A percentile compares a stretch with the other conserved stretches of the same genome.
Conservation (phyloP, 2,797 vertebrate genomes). For the Eulemur rubriventer region DNA sequence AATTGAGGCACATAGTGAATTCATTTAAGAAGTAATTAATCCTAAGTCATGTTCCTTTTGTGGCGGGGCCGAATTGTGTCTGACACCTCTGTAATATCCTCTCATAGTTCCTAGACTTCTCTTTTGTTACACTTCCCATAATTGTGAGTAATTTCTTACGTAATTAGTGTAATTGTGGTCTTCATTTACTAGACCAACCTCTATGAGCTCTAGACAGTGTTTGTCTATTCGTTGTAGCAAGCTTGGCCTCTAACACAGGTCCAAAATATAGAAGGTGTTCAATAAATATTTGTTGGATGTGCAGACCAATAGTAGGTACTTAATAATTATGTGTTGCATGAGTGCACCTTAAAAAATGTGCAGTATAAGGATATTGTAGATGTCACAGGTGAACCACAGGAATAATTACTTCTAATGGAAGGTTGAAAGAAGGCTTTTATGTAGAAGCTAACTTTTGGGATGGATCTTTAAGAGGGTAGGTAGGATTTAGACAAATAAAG, state of each 20-base stretch:
- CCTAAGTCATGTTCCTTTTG: background rate
- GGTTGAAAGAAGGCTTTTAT: background rate
- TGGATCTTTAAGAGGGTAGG: background rate
- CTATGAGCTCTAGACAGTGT: background rate
- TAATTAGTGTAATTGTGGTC: background rate
- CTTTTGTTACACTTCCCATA: background rate
- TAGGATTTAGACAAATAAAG: background rate
- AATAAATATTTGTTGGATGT: background rate
- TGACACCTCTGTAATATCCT: background rate
- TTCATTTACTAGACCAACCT: background rate
- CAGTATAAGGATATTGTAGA: background rate
- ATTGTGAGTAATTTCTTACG: background rate
- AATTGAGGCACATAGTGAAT: background rate
- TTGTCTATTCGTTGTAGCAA: background rate
- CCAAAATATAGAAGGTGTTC: background rate
- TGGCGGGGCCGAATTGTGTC: background rate
- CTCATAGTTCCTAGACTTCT: background rate
- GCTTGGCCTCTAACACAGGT: background rate
- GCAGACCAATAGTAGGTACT: background rate
- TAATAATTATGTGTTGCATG: background rate
- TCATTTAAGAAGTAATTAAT: background rate
- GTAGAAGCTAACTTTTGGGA: background rate
- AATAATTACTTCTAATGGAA: background rate
- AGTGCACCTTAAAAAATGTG: background rate
- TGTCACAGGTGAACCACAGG: background rate